A percentile compares a stretch with the other conserved stretches of the same genome.
Evolutionary conservation across 2,113 vertebrate species (phyloP).

Genomic region (Cyanoramphus novaezelandiae): DNA sequence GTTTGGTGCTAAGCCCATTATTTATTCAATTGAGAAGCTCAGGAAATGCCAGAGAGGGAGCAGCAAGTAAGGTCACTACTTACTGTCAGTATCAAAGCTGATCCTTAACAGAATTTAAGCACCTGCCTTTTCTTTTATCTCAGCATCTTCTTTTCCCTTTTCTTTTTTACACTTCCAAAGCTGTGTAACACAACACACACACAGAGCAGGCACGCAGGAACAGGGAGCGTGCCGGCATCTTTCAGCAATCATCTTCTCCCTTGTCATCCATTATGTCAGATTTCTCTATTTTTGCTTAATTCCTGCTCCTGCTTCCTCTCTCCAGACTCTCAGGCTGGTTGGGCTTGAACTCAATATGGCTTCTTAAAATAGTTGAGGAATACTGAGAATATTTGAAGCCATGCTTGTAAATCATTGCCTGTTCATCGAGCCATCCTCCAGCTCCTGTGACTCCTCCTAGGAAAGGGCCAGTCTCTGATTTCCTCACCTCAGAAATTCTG

Average conservation of each 20-base stretch:
- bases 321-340: constrained; percentile 15
- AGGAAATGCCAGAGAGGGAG: background rate
- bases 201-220: constrained; percentile 8
- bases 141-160: background rate
- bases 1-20: constrained; percentile 3
- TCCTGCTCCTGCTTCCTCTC: constrained; percentile 27
- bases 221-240: constrained; percentile 48
- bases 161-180: constrained; percentile 54
- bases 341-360: constrained; percentile 28
- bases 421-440: background rate
- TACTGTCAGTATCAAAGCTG: constrained; percentile 35
- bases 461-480: background rate
- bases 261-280: constrained; percentile 53
- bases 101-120: constrained; percentile 26
- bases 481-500: background rate
- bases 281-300: constrained; percentile 60
- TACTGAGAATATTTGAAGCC: background rate
- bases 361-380: constrained; percentile 54
- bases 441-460: background rate
- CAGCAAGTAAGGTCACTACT: background rate
- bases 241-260: constrained; percentile 51
- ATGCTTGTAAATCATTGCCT: background rate
- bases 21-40: constrained; percentile 12
- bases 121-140: constrained; percentile 49
- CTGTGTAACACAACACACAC: background rate